These are phyloP conservation scores for Danaus chrysippus DNA, from an alignment of 2,888 invertebrate genomes.

Conservation along the genomic window DNA sequence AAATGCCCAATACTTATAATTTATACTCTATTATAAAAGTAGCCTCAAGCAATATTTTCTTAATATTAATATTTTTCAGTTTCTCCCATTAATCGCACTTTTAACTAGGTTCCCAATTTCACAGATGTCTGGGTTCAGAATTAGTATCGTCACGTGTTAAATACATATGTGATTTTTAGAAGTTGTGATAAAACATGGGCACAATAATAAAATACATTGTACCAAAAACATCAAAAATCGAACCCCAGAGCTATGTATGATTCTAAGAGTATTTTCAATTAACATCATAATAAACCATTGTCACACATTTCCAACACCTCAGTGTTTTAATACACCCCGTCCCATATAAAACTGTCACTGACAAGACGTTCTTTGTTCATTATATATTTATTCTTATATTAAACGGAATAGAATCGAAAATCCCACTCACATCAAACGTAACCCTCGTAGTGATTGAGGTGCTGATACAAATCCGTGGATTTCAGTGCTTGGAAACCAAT, in stretches of 20 bases:
- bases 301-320: constrained; percentile 23
- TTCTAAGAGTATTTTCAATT: constrained; percentile 3
- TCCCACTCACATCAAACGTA: neutral
- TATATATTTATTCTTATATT: constrained; percentile 4
- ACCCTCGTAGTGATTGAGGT: constrained; percentile 28
- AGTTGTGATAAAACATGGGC: too few relatives aligned
- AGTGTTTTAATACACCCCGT: constrained; percentile 28
- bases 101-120: too few relatives aligned
- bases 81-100: too few relatives aligned
- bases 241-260: constrained; percentile 1
- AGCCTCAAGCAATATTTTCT: too few relatives aligned
- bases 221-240: too few relatives aligned
- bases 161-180: too few relatives aligned
- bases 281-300: constrained; percentile 14
- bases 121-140: too few relatives aligned
- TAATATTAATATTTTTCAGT: too few relatives aligned
- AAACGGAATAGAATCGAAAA: constrained; percentile 8
- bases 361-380: constrained; percentile 23
- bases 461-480: constrained; percentile 63
- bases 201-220: too few relatives aligned
- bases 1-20: too few relatives aligned
- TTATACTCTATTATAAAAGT: too few relatives aligned
- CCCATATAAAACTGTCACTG: constrained; percentile 27
- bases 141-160: too few relatives aligned
- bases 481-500: constrained; percentile 72